Base-by-base conservation (phyloP, 2,113 vertebrate species). In the Hyaena hyaena region DNA sequence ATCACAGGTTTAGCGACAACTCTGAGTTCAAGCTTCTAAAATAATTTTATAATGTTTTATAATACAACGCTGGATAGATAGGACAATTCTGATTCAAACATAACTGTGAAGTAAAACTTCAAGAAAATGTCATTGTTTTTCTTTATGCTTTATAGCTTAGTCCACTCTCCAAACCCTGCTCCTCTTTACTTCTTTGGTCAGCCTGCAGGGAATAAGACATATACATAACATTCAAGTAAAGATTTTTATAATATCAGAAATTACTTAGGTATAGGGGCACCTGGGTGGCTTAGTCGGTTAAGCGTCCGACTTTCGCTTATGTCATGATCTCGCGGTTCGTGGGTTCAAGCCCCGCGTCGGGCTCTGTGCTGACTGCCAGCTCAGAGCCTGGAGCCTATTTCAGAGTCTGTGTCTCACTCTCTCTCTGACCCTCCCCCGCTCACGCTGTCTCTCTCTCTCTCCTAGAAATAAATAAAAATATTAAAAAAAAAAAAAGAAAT, bases 231-330 rank as follows among this genome's bases (percentile, higher is more conserved):
- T 68, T 94, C 71, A 94, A 90, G 77, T 91, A 73, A 91, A 74
- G 15, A 43, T 90, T 79, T 92, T 89, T 89, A 21, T 92, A 88
- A 39, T n/a, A 86, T 61, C n/a, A 92, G 50, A 96, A 96, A 71
- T 43, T 88, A 26, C n/a, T 88, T 96, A 65, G 21, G 83, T 28
- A 26, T 90, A 86, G 39, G 39, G 39, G 39, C 39, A 39, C 3
- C 4, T 39, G 39, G 39, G 39, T 39, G 39, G 39, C 39, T 39
- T 39, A 39, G 39, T 39, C 39, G 39, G 39, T 39, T 39, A 39
- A 39, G 3, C 39, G 39, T 39, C 39, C 39, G 39, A 39, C 39
- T 39, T 39, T 39, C 39, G 39, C 39, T 39, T 39, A 39, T 2
- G 39, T 39, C 39, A 39, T 39, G 39, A 39, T 39, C 39, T 39